Evolutionary conservation across 1,140 invertebrate species (phyloP).

Genomic region (Limonius californicus): DNA sequence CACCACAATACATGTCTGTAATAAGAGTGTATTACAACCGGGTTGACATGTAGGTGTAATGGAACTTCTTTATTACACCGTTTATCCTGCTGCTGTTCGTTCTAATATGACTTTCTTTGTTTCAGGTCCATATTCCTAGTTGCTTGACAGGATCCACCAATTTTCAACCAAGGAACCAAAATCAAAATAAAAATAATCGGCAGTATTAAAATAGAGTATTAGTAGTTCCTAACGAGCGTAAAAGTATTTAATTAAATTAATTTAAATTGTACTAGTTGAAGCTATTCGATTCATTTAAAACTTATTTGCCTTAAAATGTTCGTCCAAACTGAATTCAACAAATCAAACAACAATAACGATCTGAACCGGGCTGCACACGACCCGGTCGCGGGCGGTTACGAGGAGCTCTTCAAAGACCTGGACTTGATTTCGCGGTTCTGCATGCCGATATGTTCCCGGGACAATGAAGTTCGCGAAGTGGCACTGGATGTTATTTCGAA

Average conservation of each 20-base stretch:
- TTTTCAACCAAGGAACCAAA: not conserved
- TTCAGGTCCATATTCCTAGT: not conserved
- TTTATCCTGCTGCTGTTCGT: too few relatives aligned
- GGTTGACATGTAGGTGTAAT: too few relatives aligned
- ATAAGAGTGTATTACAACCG: too few relatives aligned
- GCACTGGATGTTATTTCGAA: constrained; percentile 53
- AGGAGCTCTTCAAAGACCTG: constrained; percentile 46
- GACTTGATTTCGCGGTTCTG: constrained; percentile 54
- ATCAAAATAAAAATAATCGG: not conserved
- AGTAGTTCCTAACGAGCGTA: constrained; percentile 1
- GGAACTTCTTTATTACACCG: too few relatives aligned
- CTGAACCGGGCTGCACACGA: constrained; percentile 21
- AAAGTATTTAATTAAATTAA: constrained; percentile 1
- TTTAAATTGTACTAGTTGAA: not conserved
- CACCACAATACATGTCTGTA: too few relatives aligned
- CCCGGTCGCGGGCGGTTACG: constrained; percentile 23
- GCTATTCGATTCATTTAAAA: not conserved
- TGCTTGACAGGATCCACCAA: too few relatives aligned
- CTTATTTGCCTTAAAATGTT: constrained; percentile 34
- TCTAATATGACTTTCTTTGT: not conserved
- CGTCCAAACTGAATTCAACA: constrained; percentile 39
- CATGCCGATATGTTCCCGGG: constrained; percentile 52
- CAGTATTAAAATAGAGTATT: constrained; percentile 13
- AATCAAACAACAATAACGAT: constrained; percentile 41
- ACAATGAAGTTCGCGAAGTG: constrained; percentile 52